Conservation (phyloP, 2,797 vertebrate species). For the Phataginus tricuspis region DNA sequence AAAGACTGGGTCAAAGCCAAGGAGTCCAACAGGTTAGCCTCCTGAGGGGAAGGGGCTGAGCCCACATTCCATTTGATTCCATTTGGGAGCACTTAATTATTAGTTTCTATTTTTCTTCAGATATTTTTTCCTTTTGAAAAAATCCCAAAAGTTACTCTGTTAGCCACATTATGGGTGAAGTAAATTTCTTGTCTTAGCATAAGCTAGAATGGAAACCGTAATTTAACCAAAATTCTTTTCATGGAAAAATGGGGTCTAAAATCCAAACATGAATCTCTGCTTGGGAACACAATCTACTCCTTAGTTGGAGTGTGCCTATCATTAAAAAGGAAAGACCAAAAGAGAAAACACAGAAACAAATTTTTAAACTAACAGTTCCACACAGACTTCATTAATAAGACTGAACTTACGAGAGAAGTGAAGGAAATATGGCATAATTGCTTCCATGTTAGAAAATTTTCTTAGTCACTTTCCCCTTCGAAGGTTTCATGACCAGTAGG, state of each 20-base stretch:
- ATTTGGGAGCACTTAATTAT: background rate
- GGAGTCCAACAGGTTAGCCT: background rate
- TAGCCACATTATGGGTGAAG: background rate
- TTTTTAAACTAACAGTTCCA: background rate
- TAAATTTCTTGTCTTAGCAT: slow-evolving; percentile 6
- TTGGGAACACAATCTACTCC: background rate
- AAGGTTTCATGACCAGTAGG: background rate
- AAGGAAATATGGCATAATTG: background rate
- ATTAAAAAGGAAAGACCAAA: background rate
- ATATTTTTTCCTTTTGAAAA: background rate
- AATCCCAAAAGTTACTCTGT: background rate
- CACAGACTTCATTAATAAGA: background rate
- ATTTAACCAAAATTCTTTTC: slow-evolving; percentile 36
- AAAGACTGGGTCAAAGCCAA: slow-evolving; percentile 16
- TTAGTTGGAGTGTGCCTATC: background rate
- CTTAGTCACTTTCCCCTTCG: background rate
- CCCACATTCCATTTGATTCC: background rate
- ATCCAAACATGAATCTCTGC: background rate
- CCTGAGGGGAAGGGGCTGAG: background rate
- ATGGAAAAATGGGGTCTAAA: slow-evolving; percentile 4
- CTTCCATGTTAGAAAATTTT: slow-evolving; percentile 28
- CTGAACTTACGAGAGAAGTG: background rate
- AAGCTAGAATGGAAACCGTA: slow-evolving; percentile 5
- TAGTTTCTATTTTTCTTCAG: background rate
- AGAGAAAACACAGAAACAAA: background rate